Evolutionary conservation across 2,888 invertebrate genomes (phyloP).

Genomic region (Reticulitermes lucifugus): DNA sequence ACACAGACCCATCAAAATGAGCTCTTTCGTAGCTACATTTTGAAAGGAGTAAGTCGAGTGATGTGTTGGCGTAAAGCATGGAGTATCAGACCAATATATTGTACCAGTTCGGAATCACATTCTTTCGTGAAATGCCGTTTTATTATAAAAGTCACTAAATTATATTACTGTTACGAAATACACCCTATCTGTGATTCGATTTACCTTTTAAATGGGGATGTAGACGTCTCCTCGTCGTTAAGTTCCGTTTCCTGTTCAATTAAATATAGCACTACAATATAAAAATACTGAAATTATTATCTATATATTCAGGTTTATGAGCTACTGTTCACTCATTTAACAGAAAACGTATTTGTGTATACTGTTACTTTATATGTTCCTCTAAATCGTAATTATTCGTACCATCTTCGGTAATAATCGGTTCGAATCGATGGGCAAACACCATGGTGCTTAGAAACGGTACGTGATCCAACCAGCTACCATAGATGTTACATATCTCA

Average conservation of each 20-base stretch:
- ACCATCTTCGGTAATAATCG: slow-evolving; percentile 13
- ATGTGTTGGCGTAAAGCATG: slow-evolving; percentile 26
- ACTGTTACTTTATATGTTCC: slow-evolving; percentile 17
- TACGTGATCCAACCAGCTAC: neutral
- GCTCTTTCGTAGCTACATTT: slow-evolving; percentile 29
- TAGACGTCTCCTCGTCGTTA: neutral
- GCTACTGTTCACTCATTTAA: neutral
- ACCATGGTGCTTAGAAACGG: neutral
- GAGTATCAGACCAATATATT: slow-evolving; percentile 20
- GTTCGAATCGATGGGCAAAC: slow-evolving; percentile 17
- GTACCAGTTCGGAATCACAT: neutral
- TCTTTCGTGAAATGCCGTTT: neutral
- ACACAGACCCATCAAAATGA: slow-evolving; percentile 50
- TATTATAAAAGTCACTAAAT: neutral
- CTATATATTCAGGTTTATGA: neutral
- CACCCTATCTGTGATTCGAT: neutral
- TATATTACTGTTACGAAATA: neutral
- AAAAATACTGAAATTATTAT: neutral
- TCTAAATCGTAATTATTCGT: slow-evolving; percentile 19
- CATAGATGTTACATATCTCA: too few relatives aligned
- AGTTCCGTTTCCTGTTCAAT: neutral
- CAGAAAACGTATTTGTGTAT: neutral
- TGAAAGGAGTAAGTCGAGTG: slow-evolving; percentile 42
- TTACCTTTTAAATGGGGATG: neutral
- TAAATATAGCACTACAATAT: slow-evolving; percentile 18